phyloP scores from a whole-genome alignment of 2,888 invertebrate species.

The Gryllus longicercus region DNA sequence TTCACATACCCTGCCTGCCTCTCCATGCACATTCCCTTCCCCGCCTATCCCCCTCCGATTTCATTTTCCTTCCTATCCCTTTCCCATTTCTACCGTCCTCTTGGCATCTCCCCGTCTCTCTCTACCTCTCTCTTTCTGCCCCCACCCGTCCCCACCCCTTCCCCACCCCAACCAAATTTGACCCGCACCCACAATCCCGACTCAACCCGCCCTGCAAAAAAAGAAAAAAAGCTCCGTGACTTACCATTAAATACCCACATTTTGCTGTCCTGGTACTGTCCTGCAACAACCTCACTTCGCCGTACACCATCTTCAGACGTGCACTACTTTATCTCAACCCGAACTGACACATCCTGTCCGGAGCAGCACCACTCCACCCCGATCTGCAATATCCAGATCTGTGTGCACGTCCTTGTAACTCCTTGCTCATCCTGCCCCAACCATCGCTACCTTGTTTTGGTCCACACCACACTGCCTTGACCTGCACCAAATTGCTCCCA shows the following conservation, averaged over 20 bases:
- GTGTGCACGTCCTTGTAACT: not conserved
- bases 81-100: not conserved
- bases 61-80: not conserved
- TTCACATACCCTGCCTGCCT: not conserved
- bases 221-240: not conserved
- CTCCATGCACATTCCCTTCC: not conserved
- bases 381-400: not conserved
- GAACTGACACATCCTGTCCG: not conserved
- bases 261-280: not conserved
- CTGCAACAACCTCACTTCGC: not conserved
- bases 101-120: not conserved
- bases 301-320: not conserved
- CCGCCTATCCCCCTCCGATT: no score
- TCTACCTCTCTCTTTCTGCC: not conserved
- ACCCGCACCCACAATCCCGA: not conserved
- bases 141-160: not conserved
- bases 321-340: not conserved
- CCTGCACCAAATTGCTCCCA: not conserved
- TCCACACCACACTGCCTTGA: not conserved
- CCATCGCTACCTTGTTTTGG: not conserved
- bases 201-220: not conserved
- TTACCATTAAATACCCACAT: not conserved
- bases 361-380: not conserved
- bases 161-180: not conserved
- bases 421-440: not conserved